A percentile compares a stretch with the other conserved stretches of the same genome.
Conservation (phyloP, 2,797 vertebrate genomes). For the Vespertilio murinus region DNA sequence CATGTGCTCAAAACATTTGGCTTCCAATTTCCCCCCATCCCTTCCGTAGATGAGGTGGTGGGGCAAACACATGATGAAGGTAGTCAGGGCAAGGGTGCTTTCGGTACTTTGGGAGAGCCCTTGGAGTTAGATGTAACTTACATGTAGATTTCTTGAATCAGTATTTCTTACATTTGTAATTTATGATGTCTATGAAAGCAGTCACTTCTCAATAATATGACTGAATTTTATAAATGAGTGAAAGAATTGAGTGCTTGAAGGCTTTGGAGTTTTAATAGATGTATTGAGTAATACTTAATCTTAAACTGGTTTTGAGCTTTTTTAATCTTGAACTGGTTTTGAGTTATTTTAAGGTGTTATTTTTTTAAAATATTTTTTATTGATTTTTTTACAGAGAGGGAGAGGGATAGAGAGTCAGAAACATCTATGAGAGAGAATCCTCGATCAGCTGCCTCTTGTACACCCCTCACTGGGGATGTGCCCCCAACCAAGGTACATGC, state of each 20-base stretch:
- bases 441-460: too few species aligned
- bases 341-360: slow-evolving; percentile 29
- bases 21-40: not conserved
- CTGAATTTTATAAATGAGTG: not conserved
- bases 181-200: not conserved
- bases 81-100: not conserved
- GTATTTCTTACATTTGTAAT: slow-evolving; percentile 11
- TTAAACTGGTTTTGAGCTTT: slow-evolving; percentile 30
- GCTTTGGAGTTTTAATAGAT: slow-evolving; percentile 45
- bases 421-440: too few species aligned
- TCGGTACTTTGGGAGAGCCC: not conserved
- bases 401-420: too few species aligned
- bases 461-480: too few species aligned
- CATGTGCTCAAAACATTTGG: not conserved
- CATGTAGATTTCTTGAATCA: not conserved
- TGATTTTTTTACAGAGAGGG: too few species aligned
- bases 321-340: not conserved
- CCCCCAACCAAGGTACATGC: too few species aligned
- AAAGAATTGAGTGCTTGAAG: not conserved
- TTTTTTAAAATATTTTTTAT: too few species aligned
- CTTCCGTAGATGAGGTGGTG: not conserved
- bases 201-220: not conserved
- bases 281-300: not conserved
- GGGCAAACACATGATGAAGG: not conserved
- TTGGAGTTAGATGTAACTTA: not conserved